These are phyloP conservation scores for Endotricha flammealis DNA, from an alignment of 2,888 invertebrate genomes.

Conservation along the genomic window DNA sequence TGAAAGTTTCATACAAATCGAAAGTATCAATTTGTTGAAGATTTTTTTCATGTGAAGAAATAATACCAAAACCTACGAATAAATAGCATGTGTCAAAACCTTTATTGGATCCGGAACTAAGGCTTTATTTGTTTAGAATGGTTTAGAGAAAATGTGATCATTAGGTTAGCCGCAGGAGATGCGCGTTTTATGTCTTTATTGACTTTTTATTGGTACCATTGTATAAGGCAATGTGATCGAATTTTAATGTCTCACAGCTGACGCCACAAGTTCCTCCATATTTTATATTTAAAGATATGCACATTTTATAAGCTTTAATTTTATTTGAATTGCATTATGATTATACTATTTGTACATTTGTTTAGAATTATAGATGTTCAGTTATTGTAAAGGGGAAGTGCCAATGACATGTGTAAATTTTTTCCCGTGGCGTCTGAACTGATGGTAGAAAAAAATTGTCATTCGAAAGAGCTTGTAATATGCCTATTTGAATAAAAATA, in stretches of 20 bases:
- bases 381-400: too few relatives aligned
- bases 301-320: too few relatives aligned
- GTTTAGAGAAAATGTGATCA: slow-evolving; percentile 53
- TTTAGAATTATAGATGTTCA: too few relatives aligned
- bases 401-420: too few relatives aligned
- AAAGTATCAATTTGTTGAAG: slow-evolving; percentile 1
- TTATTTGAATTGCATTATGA: too few relatives aligned
- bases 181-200: slow-evolving; percentile 63
- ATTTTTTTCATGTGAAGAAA: not conserved
- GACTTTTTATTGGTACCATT: slow-evolving; percentile 52
- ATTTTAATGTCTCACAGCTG: slow-evolving; percentile 41
- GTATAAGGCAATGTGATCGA: slow-evolving; percentile 37
- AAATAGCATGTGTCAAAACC: not conserved
- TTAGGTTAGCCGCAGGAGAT: slow-evolving; percentile 73
- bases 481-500: too few relatives aligned
- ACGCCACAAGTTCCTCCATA: too few relatives aligned
- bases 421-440: too few relatives aligned
- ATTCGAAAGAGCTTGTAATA: too few relatives aligned
- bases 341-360: too few relatives aligned
- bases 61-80: not conserved
- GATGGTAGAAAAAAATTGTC: too few relatives aligned
- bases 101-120: slow-evolving; percentile 17
- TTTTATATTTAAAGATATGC: not conserved
- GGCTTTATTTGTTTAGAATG: slow-evolving; percentile 67
- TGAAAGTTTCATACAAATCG: too few relatives aligned